A percentile compares a stretch with the other conserved stretches of the same genome.
Evolutionary conservation across 2,113 vertebrate species (phyloP).

Genomic region (Halichoeres trimaculatus): DNA sequence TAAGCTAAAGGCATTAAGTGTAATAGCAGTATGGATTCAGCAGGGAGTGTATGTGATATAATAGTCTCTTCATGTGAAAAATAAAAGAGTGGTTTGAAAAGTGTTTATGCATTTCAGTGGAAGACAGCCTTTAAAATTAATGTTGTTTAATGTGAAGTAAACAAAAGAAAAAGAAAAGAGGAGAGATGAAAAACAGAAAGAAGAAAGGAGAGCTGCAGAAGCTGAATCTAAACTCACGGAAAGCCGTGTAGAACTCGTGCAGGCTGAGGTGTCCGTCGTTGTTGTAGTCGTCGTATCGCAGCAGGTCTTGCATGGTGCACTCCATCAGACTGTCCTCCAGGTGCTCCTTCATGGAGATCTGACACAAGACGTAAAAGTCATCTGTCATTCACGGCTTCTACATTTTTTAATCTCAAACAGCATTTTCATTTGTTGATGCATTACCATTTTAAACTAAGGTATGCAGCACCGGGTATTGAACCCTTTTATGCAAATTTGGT

Average conservation of each 20-base stretch:
- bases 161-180: neutral
- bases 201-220: neutral
- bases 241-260: constrained; percentile 93
- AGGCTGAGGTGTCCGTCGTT: constrained; percentile 88
- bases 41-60: too few species aligned
- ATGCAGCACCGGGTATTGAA: neutral
- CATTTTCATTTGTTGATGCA: neutral
- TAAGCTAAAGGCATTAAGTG: too few species aligned
- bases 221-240: constrained; percentile 87
- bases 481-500: constrained; percentile 3
- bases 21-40: too few species aligned
- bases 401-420: neutral
- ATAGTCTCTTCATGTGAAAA: too few species aligned
- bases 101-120: too few species aligned
- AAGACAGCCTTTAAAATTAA: too few species aligned
- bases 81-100: too few species aligned
- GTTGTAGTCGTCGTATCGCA: constrained; percentile 96
- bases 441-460: neutral
- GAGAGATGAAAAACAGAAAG: neutral
- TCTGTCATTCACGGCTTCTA: neutral
- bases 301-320: constrained; percentile 90
- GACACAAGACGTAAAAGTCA: constrained; percentile 4
- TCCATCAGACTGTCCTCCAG: constrained; percentile 84
- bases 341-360: constrained; percentile 87
- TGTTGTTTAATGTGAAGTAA: too few species aligned